phyloP scores from a whole-genome alignment of 1,140 invertebrate genomes.

The Meloidogyne floridensis region DNA sequence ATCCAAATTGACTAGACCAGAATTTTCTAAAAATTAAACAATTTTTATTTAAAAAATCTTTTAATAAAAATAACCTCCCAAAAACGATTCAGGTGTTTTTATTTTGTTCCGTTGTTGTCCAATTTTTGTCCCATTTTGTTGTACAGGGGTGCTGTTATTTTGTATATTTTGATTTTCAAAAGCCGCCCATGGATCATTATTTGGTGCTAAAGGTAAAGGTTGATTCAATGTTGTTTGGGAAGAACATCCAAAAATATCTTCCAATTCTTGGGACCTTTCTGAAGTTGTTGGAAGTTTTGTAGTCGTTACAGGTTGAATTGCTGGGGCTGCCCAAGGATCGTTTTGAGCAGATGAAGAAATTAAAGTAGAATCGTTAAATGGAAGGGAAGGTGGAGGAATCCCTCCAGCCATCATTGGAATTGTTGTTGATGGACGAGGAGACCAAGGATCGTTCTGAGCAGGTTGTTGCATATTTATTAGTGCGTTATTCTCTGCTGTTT shows the following conservation, averaged over 20 bases:
- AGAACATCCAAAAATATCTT: constrained; percentile 8
- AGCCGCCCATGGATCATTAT: constrained; percentile 15
- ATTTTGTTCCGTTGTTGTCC: constrained; percentile 64
- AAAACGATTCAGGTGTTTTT: constrained; percentile 86
- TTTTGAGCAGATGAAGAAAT: constrained; percentile 33
- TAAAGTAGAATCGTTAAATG: background rate
- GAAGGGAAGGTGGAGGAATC: background rate
- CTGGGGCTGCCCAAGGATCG: constrained; percentile 47
- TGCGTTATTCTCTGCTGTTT: constrained; percentile 25
- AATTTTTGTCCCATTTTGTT: constrained; percentile 2
- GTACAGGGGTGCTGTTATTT: background rate
- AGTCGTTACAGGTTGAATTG: constrained; percentile 1
- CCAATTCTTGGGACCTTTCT: constrained; percentile 14
- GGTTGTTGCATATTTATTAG: constrained; percentile 27
- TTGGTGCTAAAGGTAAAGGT: background rate
- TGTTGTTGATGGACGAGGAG: constrained; percentile 38
- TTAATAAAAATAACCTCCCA: constrained; percentile 70
- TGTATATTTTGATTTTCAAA: constrained; percentile 16
- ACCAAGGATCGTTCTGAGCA: constrained; percentile 41
- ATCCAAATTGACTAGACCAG: constrained; percentile 87
- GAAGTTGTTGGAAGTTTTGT: constrained; percentile 10
- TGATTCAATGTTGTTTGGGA: background rate
- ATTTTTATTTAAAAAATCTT: constrained; percentile 14
- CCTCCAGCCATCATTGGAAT: constrained; percentile 24
- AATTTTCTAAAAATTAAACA: constrained; percentile 74